phyloP scores from a whole-genome alignment of 1,140 invertebrate species.

The Drosophila serrata region DNA sequence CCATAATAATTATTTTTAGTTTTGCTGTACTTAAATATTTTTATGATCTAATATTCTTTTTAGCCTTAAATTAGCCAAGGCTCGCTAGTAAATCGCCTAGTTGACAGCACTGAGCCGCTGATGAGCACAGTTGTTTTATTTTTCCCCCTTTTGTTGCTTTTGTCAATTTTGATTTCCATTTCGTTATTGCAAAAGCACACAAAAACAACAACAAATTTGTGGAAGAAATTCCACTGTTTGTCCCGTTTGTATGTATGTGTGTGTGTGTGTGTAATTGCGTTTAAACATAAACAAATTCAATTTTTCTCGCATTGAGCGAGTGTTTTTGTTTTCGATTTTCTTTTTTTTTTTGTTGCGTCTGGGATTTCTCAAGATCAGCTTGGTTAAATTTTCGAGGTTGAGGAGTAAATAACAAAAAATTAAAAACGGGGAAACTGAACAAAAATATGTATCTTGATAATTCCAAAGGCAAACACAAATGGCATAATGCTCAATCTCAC shows the following conservation, averaged over 20 bases:
- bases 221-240: conserved; percentile 15
- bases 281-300: conserved; percentile 62
- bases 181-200: conserved; percentile 31
- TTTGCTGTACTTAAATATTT: too few relatives aligned
- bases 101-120: background rate
- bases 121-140: conserved; percentile 25
- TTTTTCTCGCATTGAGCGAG: conserved; percentile 62
- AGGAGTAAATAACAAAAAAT: background rate
- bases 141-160: conserved; percentile 17
- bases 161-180: conserved; percentile 55
- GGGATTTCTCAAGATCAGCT: conserved; percentile 52
- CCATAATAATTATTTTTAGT: background rate
- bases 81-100: background rate
- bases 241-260: background rate
- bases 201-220: conserved; percentile 27
- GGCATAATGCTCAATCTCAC: conserved; percentile 15
- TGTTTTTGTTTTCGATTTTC: conserved; percentile 38
- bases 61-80: background rate
- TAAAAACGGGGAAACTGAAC: conserved; percentile 8
- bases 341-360: conserved; percentile 13
- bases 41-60: background rate
- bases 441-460: conserved; percentile 41
- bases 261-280: conserved; percentile 22
- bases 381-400: conserved; percentile 26
- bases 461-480: conserved; percentile 34